Conservation (phyloP, 1,140 invertebrate species). For the Elysia chlorotica region DNA sequence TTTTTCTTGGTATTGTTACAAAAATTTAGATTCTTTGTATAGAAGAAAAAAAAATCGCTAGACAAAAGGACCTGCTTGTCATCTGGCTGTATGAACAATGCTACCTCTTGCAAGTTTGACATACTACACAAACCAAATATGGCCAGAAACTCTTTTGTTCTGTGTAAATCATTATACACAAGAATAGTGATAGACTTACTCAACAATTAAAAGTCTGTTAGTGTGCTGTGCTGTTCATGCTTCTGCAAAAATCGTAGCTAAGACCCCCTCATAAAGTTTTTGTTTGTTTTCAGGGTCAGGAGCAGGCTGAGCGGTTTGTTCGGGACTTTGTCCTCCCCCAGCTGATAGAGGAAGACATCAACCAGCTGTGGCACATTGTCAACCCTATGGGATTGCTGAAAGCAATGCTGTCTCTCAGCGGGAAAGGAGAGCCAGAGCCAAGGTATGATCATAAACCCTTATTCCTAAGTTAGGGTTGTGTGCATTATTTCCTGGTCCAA, state of each 20-base stretch:
- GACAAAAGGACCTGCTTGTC: too few relatives aligned
- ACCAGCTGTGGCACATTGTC: slow-evolving; percentile 76
- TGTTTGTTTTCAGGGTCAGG: slow-evolving; percentile 59
- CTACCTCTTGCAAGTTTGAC: not conserved
- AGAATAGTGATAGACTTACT: not conserved
- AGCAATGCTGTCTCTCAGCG: slow-evolving; percentile 67
- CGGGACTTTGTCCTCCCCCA: slow-evolving; percentile 84
- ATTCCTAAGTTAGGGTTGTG: too few relatives aligned
- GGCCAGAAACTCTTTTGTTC: not conserved
- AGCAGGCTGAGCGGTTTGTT: slow-evolving; percentile 76
- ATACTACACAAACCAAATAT: not conserved
- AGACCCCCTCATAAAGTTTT: not conserved
- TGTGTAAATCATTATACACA: not conserved
- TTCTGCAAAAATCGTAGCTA: too few relatives aligned
- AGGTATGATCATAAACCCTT: too few relatives aligned
- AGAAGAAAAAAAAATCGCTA: too few relatives aligned
- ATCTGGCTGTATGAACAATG: too few relatives aligned
- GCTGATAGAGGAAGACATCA: slow-evolving; percentile 79
- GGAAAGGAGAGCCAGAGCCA: slow-evolving; percentile 71
- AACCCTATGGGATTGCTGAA: slow-evolving; percentile 76
- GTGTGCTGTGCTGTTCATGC: not conserved
- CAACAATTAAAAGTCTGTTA: not conserved
- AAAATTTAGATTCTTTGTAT: too few relatives aligned
- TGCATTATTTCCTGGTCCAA: too few relatives aligned
- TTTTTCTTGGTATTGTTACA: too few relatives aligned